These are phyloP conservation scores for Acrocyrtus sp. DNA, from an alignment of 2,888 invertebrate genomes.

Conservation along the genomic window DNA sequence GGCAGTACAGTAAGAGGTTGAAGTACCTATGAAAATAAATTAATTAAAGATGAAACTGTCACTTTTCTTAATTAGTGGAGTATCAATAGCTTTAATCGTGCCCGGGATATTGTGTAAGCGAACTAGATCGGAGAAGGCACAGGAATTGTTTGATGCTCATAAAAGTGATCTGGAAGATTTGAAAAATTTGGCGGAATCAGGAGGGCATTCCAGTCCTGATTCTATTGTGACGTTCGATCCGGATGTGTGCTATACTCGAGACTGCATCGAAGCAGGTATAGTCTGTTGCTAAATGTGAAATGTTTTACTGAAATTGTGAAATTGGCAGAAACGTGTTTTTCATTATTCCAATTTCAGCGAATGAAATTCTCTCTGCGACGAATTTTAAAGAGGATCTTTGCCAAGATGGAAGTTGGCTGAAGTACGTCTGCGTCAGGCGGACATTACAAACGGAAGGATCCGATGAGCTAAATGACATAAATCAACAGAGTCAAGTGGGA, in stretches of 20 bases:
- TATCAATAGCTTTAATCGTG: no score
- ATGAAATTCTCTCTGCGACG: conserved; percentile 24
- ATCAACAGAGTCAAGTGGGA: conserved; percentile 44
- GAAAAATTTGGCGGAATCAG: conserved; percentile 25
- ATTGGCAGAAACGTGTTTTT: neutral
- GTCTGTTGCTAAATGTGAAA: neutral
- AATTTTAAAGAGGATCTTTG: conserved; percentile 38
- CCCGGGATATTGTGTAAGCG: no score
- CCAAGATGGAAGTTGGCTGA: conserved; percentile 21
- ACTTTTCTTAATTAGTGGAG: no score
- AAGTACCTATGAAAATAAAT: no score
- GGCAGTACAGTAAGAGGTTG: no score
- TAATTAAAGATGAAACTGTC: no score
- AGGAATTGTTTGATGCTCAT: conserved; percentile 17
- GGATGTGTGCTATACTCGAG: conserved; percentile 33
- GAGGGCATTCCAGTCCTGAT: conserved; percentile 27
- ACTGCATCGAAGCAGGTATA: conserved; percentile 39
- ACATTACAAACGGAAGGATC: conserved; percentile 1
- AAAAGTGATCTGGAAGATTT: conserved; percentile 20
- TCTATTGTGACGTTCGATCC: conserved; percentile 29
- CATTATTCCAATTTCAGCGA: conserved; percentile 10
- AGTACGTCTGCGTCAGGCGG: conserved; percentile 28
- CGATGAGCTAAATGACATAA: conserved; percentile 31
- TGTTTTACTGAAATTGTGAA: neutral
- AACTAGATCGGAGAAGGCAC: no score